Base-by-base conservation (phyloP, 64 coral and sea anemone genomes). In the Dendrophyllia cribrosa region DNA sequence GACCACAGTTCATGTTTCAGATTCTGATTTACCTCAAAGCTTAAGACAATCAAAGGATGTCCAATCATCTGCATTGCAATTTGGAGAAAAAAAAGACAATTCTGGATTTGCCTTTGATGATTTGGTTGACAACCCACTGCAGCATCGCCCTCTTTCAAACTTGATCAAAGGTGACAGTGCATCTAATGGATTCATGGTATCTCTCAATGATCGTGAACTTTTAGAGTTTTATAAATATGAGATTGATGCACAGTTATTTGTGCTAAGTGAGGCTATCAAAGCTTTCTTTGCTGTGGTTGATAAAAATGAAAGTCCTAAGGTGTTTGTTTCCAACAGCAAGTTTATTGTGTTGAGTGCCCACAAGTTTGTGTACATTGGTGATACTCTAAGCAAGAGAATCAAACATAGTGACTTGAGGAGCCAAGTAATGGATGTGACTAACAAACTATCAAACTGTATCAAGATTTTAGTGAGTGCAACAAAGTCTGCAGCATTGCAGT, bases 331-430 rank as follows among this genome's bases (percentile, higher is more conserved):
- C 58, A 93, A 93, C 73, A 99, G 97, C 74, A 99, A 99, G 78
- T 99, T 99, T 77, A 90, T 99, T 84, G 97, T 99, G 16, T 90
- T 99, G 65, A 99, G 97, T 83, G 97, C 97, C 20, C 97, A 99
- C 49, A 99, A 99, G 70, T 94, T 99, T 87, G 93, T 99, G 3
- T 99, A 96, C 83, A 91, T 99, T 72, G 97, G 97, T 9, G 97
- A 99, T 50, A 96, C 91, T 20, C 70, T 96, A 3, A 86, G 89
- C 49, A 96, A 90, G 58, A 99, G 89, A 58, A 77, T 93, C 19
- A 87, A 88, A 66, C 75, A 96, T 51, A 71, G 72, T 43, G 60
- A 87, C 53, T 78, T 96, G 19, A 69, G 85, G 3, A 62, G 56
- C 34, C 88, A 86, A 34, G 77, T 99, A 11, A 75, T 65, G 17